Base-by-base conservation (phyloP, 2,888 invertebrate genomes). In the Bugula neritina region DNA sequence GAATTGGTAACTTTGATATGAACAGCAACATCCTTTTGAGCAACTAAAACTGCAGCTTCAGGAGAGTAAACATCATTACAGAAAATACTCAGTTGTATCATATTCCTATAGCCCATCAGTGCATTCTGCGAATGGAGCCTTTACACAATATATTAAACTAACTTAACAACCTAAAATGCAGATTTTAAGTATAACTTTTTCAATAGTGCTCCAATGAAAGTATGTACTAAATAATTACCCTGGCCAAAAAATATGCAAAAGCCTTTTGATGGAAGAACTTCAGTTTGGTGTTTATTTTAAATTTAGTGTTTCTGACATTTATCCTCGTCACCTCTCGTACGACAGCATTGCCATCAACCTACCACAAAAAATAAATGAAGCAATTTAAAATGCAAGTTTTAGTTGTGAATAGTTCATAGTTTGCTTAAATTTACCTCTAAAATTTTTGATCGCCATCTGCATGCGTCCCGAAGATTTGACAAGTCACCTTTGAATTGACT, bases 61-160 rank as follows among this genome's bases (percentile, higher is more conserved):
- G 63, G 31, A 29, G 63, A 63, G 31, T 63, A 63, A 2, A 13
- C 17, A 27, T 31, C 27, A 13, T 31, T 31, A 34, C 63, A 63
- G 31, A 31, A n/a, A 31, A 63, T 63, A 34, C 63, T 31, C 63
- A 63, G 31, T 27, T 63, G 63, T 63, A 63, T 13, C 63, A 63
- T 63, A 27, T 63, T 63, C n/a, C 63, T 63, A 27, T 31, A 63
- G 2, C 5, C 31, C 63, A 63, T 31, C 63, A 63, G 31, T 29
- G 31, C 31, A 29, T 31, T 31, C 63, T 63, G 27, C 2, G 31
- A 63, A 63, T 5, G 43, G n/a, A n/a, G n/a, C n/a, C n/a, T n/a
- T n/a, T n/a, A n/a, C n/a, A n/a, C n/a, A n/a, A n/a, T n/a, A n/a
- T n/a, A n/a, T n/a, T n/a, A n/a, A n/a, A n/a, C n/a, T n/a, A n/a